Conservation (phyloP, 1,140 invertebrate genomes). For the Penaeus vannamei region DNA sequence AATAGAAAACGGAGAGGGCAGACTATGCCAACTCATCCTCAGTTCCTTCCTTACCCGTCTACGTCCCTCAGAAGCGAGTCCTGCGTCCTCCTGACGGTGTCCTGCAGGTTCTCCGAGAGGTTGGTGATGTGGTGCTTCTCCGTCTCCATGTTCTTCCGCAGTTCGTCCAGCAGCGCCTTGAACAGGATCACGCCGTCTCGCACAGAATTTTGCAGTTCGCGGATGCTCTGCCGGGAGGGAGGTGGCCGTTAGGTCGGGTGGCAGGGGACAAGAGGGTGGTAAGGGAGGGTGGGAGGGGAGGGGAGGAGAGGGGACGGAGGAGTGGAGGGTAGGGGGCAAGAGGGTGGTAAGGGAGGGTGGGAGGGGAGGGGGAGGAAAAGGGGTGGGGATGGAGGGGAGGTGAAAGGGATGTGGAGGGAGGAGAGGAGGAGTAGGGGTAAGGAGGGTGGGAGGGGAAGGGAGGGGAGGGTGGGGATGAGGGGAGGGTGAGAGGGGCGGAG, state of each 20-base stretch:
- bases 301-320: neutral
- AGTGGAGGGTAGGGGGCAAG: neutral
- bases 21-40: neutral
- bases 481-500: neutral
- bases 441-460: no score
- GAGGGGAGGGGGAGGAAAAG: neutral
- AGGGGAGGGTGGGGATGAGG: neutral
- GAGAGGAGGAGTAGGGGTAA: neutral
- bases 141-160: conserved; percentile 78
- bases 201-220: conserved; percentile 78
- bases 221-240: conserved; percentile 73
- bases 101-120: conserved; percentile 80
- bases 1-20: no score
- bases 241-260: neutral
- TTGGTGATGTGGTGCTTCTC: conserved; percentile 80
- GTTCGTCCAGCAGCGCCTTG: conserved; percentile 79
- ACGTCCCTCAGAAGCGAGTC: conserved; percentile 78
- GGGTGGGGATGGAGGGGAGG: neutral
- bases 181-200: conserved; percentile 78
- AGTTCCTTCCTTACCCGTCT: conserved; percentile 73
- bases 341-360: neutral
- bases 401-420: no score
- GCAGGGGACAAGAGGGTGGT: no score
- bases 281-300: neutral
- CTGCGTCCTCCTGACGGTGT: conserved; percentile 79